phyloP scores from a whole-genome alignment of 2,797 vertebrate genomes.

The Argentina silus region DNA sequence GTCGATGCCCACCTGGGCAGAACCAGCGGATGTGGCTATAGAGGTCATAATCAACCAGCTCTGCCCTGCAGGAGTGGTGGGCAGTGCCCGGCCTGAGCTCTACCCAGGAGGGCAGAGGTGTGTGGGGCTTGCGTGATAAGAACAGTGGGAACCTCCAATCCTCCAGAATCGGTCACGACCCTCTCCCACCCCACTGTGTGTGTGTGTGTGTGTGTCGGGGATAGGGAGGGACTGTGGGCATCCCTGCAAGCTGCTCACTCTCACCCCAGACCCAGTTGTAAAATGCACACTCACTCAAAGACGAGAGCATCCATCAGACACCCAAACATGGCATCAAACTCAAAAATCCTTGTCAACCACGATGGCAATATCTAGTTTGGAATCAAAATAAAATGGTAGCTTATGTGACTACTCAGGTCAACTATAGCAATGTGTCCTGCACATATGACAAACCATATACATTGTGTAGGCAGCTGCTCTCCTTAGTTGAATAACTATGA shows the following conservation, averaged over 20 bases:
- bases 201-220: slow-evolving; percentile 4
- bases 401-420: not conserved
- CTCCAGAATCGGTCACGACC: slow-evolving; percentile 32
- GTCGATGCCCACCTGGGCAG: slow-evolving; percentile 1
- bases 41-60: slow-evolving; percentile 2
- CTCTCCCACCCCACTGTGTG: slow-evolving; percentile 23
- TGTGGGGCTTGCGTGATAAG: slow-evolving; percentile 45
- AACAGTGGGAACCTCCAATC: slow-evolving; percentile 49
- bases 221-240: not conserved
- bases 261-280: not conserved
- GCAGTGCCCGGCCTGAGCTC: slow-evolving; percentile 30
- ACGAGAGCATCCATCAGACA: not conserved
- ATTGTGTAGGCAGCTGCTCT: too few relatives aligned
- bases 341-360: not conserved
- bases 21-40: not conserved
- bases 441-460: not conserved
- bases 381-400: not conserved
- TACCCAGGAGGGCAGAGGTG: slow-evolving; percentile 39
- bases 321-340: not conserved
- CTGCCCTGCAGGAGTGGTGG: slow-evolving; percentile 25
- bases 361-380: not conserved
- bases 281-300: not conserved
- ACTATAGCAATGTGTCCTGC: not conserved
- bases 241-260: not conserved
- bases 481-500: too few relatives aligned